These are phyloP conservation scores for Entelurus aequoreus DNA, from an alignment of 2,113 vertebrate species.

Conservation along the genomic window DNA sequence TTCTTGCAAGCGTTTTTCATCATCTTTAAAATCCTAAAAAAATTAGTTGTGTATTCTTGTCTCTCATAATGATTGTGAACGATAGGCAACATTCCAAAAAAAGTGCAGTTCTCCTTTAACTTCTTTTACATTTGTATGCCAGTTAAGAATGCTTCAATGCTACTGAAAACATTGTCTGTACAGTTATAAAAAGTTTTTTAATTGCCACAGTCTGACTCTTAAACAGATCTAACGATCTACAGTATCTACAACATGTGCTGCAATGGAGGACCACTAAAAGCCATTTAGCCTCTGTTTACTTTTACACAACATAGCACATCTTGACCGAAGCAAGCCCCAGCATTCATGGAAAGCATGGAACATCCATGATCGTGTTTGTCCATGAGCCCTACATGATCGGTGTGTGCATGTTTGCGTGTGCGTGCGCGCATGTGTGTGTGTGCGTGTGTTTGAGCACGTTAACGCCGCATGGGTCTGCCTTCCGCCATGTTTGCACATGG, in stretches of 20 bases:
- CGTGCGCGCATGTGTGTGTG: constrained; percentile 1
- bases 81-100: no score
- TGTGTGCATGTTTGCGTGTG: constrained; percentile 1
- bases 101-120: no score
- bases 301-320: constrained; percentile 4
- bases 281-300: neutral
- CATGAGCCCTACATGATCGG: neutral
- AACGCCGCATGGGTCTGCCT: neutral
- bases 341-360: constrained; percentile 10
- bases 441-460: constrained; percentile 5
- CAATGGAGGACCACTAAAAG: neutral
- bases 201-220: no score
- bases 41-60: no score
- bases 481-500: constrained; percentile 17
- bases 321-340: constrained; percentile 11
- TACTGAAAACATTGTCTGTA: no score
- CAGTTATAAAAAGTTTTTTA: no score
- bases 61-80: no score
- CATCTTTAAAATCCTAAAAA: no score
- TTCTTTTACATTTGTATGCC: no score
- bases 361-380: constrained; percentile 10
- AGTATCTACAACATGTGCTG: neutral
- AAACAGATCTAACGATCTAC: no score
- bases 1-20: no score
- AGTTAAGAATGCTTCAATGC: no score